Evolutionary conservation across 2,113 vertebrate species (phyloP), one percentile per base, ranked within the genome.

Genomic region (Spheniscus mendiculus): DNA sequence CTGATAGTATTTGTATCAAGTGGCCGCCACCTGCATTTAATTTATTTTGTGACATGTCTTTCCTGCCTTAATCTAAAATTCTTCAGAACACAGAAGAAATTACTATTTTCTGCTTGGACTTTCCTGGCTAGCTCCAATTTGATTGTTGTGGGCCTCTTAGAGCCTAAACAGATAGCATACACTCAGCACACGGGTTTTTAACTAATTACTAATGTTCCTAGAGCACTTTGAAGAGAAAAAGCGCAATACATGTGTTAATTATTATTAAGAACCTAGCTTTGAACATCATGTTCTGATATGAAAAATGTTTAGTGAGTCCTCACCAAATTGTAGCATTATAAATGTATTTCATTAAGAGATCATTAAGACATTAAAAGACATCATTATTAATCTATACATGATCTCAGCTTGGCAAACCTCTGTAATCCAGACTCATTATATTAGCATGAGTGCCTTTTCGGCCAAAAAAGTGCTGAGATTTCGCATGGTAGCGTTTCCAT

Each of bases 401-500:
- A 96, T 97, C 89, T 97, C 93, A 97, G 92, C 82, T 95, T 97
- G 96, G 97, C 93, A 98, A 98, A 86, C 70, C 61, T 73, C 55
- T 95, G 70, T 89, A 96, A 93, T 82, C 90, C 65, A 95, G 93
- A 87, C 71, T 94, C 89, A 93, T 94, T 97, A 88, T 95, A 94
- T 81, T 91, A 93, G 72, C 66, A 66, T 71, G 91, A 94, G 47
- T 81, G 70, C 79, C 94, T 97, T 96, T 93, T 85, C 71, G 20
- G 94, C 92, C 87, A 95, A 96, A 97, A 97, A 95, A 83, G 66
- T 87, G 67, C 95, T 96, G 91, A 58, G 89, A 93, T 98, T 97
- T 97, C 89, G 95, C 93, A 94, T 96, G 94, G 96, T 97, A 97
- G 96, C 96, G 1, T 98, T 98, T 97, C 69, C 76, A 97, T 97